phyloP scores from a whole-genome alignment of 2,113 vertebrate genomes.

The Anhinga anhinga region DNA sequence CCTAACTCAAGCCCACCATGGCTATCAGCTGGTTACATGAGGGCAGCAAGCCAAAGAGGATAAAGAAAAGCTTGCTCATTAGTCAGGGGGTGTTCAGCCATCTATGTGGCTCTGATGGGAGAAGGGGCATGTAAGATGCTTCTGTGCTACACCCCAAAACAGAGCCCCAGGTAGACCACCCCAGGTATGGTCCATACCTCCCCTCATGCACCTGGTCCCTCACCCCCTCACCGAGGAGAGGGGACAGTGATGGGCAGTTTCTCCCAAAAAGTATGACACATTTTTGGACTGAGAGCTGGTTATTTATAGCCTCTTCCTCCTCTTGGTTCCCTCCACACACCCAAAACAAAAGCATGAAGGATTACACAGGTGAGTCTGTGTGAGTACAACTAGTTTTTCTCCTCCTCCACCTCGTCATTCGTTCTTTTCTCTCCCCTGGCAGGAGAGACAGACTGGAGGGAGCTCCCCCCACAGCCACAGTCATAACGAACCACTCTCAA shows the following conservation, averaged over 20 bases:
- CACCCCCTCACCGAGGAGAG: background rate
- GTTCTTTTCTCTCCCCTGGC: background rate
- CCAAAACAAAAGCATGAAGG: background rate
- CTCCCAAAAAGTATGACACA: background rate
- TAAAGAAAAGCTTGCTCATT: background rate
- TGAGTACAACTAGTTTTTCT: conserved; percentile 3
- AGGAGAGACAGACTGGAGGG: background rate
- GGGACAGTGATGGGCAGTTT: background rate
- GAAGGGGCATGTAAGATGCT: background rate
- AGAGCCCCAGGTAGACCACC: background rate
- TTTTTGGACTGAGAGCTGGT: background rate
- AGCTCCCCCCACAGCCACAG: background rate
- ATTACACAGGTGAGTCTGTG: background rate
- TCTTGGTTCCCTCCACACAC: background rate
- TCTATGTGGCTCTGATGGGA: background rate
- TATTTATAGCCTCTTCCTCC: background rate
- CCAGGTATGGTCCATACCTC: rapidly evolving
- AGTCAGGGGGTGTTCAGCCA: background rate
- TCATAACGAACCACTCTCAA: background rate
- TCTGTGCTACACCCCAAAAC: background rate
- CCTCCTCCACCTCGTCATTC: background rate
- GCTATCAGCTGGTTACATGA: background rate
- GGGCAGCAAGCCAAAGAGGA: background rate
- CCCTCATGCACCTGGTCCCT: background rate
- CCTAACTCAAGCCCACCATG: background rate